These are phyloP conservation scores for Micrasema longulum DNA, from an alignment of 1,140 invertebrate species.

Conservation along the genomic window DNA sequence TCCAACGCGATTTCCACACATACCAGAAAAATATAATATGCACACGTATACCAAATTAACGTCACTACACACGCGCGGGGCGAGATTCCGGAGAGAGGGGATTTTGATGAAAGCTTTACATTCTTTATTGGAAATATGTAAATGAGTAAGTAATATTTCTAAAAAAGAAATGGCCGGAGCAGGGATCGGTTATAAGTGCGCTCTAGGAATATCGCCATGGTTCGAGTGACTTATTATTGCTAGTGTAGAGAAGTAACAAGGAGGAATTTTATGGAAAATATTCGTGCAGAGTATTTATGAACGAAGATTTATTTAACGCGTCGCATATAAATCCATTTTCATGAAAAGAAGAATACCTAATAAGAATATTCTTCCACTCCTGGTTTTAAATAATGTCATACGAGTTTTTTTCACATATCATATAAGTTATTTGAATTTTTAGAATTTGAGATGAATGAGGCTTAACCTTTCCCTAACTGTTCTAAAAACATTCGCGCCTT, in stretches of 20 bases:
- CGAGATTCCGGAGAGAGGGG: too few species aligned
- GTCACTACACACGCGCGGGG: too few species aligned
- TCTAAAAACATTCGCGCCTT: too few species aligned
- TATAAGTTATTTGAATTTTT: too few species aligned
- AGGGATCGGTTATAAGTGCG: conserved; percentile 5
- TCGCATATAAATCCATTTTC: neutral
- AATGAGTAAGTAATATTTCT: conserved; percentile 29
- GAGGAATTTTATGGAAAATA: conserved; percentile 6
- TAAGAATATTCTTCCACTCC: too few species aligned
- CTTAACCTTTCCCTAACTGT: too few species aligned
- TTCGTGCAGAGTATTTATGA: conserved; percentile 2
- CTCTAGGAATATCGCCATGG: conserved; percentile 2
- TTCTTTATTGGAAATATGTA: conserved; percentile 22
- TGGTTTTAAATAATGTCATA: too few species aligned
- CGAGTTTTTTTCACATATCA: too few species aligned
- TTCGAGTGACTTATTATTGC: neutral
- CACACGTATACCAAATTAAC: too few species aligned
- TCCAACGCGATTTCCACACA: neutral
- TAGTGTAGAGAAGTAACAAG: conserved; percentile 1
- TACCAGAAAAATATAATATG: neutral
- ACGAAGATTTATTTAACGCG: conserved; percentile 18
- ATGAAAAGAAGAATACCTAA: too few species aligned
- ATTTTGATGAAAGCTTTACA: neutral
- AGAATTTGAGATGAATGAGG: too few species aligned
- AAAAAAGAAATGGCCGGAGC: conserved; percentile 6